Base-by-base conservation (phyloP, 2,888 invertebrate genomes). In the Drosophila siamana region DNA sequence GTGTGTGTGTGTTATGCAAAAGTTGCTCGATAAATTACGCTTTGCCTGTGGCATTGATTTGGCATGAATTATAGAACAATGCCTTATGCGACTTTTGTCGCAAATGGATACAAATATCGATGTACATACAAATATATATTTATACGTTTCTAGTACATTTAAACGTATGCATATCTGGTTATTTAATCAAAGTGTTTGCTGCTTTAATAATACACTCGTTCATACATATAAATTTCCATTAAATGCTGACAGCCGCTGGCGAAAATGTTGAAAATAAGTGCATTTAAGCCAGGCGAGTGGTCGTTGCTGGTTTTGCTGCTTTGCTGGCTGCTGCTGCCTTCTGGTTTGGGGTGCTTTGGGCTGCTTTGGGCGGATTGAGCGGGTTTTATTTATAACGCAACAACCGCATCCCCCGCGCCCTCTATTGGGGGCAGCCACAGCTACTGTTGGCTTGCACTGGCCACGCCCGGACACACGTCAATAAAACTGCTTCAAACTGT, bases 401-500 rank as follows among this genome's bases (percentile, higher is more conserved):
- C 66, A 68, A 61, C 80, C 78, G 65, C 51, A 43, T 33, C 15
- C 43, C n/a, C 22, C 52, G 13, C 63, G 9, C 36, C 15, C 57
- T 52, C 4, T 24, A 56, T 43, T 16, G 67, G 56, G 57, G 47
- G 36, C 60, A 38, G 55, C 24, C 47, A 41, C 19, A 28, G 46
- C 55, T 41, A 48, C 38, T 44, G 56, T 38, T 38, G 36, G 36
- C 36, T 38, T 38, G 36, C 36, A 38, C 60, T 64, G 71, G 56
- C 83, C 77, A 85, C 80, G 79, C 86, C 83, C 80, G 72, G 78
- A 86, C 84, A 84, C 82, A 85, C 85, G 86, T 86, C 84, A 85
- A 83, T 83, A 83, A 85, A 85, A 84, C 78, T 84, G 82, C 82
- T 82, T 81, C 74, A 86, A 85, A 82, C 80, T 84, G 86, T 86